phyloP scores from a whole-genome alignment of 2,888 invertebrate genomes.

The Periphyllus acericola region DNA sequence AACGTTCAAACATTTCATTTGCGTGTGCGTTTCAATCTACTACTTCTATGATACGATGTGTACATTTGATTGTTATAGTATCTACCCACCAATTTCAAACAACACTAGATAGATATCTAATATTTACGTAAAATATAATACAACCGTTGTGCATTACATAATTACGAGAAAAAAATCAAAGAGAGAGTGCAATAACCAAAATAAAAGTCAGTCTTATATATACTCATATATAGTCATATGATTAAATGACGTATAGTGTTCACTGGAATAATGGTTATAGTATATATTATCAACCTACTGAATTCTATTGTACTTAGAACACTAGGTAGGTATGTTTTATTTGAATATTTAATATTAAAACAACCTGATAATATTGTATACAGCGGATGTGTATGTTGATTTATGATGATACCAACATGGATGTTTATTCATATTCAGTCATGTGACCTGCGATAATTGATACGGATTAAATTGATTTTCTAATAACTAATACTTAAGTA shows the following conservation, averaged over 20 bases:
- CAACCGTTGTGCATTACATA: neutral
- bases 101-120: neutral
- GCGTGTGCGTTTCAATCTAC: neutral
- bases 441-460: neutral
- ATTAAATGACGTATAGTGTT: neutral
- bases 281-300: neutral
- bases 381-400: neutral
- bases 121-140: conserved; percentile 1
- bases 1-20: conserved; percentile 18
- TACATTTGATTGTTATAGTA: neutral
- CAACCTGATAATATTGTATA: neutral
- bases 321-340: neutral
- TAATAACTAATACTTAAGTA: too few species aligned
- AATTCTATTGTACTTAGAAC: neutral
- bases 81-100: neutral
- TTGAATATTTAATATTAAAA: neutral
- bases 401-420: too few species aligned
- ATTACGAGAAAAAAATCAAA: neutral
- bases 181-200: neutral
- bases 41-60: neutral
- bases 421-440: too few species aligned
- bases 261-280: neutral
- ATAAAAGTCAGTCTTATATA: neutral
- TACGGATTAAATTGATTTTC: neutral
- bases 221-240: too few species aligned